Conservation (phyloP, 2,888 invertebrate species). For the Andrena bucephala region DNA sequence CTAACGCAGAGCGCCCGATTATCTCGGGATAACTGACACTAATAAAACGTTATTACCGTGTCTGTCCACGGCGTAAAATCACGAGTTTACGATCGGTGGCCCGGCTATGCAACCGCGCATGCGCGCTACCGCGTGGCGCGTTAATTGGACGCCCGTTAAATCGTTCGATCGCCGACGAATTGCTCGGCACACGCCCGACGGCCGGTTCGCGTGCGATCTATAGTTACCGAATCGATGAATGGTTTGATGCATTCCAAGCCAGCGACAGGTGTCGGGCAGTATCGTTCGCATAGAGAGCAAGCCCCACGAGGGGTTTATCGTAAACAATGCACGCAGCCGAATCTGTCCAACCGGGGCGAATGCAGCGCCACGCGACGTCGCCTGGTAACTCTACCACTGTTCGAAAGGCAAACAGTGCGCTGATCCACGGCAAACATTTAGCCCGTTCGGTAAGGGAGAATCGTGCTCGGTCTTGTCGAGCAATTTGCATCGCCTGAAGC, state of each 20-base stretch:
- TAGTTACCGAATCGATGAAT: background rate
- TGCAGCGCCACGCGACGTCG: background rate
- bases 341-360: background rate
- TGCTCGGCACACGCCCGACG: background rate
- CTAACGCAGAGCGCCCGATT: background rate
- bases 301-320: background rate
- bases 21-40: background rate
- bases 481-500: background rate
- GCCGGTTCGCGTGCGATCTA: background rate
- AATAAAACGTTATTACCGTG: background rate
- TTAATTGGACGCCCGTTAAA: constrained; percentile 23
- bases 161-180: constrained; percentile 3
- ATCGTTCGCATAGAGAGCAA: constrained; percentile 11
- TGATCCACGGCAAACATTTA: constrained; percentile 36
- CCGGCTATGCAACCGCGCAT: background rate
- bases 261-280: constrained; percentile 2
- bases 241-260: background rate
- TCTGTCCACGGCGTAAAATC: background rate
- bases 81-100: constrained; percentile 12
- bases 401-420: constrained; percentile 12
- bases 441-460: constrained; percentile 21
- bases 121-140: background rate
- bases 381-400: background rate
- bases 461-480: background rate
- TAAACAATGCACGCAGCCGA: constrained; percentile 11